phyloP scores from a whole-genome alignment of 1,140 invertebrate species.

The Zaprionus gabonicus region DNA sequence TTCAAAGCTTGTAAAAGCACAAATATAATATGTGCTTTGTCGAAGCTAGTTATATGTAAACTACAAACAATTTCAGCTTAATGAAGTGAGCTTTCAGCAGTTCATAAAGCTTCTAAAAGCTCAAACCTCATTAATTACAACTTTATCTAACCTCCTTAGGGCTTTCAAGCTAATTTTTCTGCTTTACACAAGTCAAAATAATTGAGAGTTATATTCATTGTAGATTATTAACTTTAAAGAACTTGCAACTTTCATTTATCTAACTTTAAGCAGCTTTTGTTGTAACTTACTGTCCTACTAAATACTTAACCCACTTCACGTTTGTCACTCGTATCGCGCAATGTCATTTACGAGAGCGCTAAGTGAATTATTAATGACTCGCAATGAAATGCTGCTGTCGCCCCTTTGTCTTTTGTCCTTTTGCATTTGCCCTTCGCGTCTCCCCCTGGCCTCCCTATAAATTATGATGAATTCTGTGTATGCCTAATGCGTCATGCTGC shows the following conservation, averaged over 20 bases:
- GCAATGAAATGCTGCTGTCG: conserved; percentile 28
- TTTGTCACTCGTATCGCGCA: conserved; percentile 12
- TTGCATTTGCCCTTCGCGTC: conserved; percentile 3
- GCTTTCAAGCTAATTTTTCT: not conserved
- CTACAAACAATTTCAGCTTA: too few relatives aligned
- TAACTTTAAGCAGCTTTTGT: not conserved
- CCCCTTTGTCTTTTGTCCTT: conserved; percentile 7
- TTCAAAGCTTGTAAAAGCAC: too few relatives aligned
- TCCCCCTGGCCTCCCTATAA: conserved; percentile 32
- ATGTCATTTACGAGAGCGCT: conserved; percentile 34
- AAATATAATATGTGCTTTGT: too few relatives aligned
- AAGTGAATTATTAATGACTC: conserved; percentile 64
- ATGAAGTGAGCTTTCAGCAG: too few relatives aligned
- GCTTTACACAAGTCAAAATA: not conserved
- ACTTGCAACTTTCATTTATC: not conserved
- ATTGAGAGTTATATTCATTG: not conserved
- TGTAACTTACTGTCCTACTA: not conserved
- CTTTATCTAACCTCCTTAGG: not conserved
- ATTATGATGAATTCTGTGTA: conserved; percentile 68
- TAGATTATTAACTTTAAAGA: not conserved
- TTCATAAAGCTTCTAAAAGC: not conserved
- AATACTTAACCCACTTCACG: not conserved
- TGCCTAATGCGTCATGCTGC: conserved; percentile 63
- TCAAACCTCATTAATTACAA: too few relatives aligned
- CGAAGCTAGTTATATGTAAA: not conserved